Conservation (phyloP, 2,113 vertebrate species). For the Microcebus jonahi region DNA sequence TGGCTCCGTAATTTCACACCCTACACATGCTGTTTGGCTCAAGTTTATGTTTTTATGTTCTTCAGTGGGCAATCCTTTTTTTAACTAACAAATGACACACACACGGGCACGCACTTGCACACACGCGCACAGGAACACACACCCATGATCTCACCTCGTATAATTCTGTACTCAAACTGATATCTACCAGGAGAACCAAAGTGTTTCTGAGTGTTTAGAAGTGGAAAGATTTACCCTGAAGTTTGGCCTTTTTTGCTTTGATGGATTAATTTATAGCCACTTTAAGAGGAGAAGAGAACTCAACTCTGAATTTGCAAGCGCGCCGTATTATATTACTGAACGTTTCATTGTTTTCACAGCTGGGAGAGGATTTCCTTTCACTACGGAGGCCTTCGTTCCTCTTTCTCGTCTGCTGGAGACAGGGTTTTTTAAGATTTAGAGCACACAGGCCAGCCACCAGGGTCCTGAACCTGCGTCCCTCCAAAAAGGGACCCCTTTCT, state of each 20-base stretch:
- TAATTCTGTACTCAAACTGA: background rate
- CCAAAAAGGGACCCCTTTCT: background rate
- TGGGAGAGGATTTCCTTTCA: background rate
- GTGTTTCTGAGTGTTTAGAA: background rate
- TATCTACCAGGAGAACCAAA: background rate
- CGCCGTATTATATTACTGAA: accelerated
- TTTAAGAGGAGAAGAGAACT: background rate
- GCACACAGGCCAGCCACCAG: background rate
- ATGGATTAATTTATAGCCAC: conserved; percentile 1
- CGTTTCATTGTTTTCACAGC: conserved; percentile 17
- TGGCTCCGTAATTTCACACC: background rate
- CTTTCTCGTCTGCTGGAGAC: background rate
- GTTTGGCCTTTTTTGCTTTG: background rate
- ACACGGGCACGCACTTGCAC: background rate
- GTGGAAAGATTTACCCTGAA: background rate
- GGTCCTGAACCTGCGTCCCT: background rate
- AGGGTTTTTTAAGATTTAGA: background rate
- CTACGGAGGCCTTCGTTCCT: background rate
- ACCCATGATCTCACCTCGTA: background rate
- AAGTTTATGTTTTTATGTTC: background rate
- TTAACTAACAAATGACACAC: background rate
- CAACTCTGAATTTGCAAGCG: background rate
- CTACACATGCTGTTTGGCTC: background rate
- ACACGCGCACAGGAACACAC: background rate
- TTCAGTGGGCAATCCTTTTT: background rate